Base-by-base conservation (phyloP, 2,113 vertebrate species). In the Lates calcarifer region DNA sequence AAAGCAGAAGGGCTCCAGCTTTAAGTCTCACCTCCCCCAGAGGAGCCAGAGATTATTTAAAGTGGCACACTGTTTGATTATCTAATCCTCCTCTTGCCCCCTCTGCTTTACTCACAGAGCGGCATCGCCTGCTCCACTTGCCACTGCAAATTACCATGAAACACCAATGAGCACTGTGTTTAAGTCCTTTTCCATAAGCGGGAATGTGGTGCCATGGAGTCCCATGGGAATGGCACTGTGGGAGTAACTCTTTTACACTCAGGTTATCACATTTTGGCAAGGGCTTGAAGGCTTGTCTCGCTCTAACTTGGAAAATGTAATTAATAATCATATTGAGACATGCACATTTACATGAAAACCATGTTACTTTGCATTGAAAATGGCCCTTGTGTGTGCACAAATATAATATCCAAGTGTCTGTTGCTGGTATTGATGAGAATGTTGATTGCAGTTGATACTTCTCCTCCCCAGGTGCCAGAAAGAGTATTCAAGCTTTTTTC, bases 11-110 rank as follows among this genome's bases (percentile, higher is more conserved):
- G 88, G 90, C 85, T 91, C 83, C 85, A 63, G 94, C 92, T 93
- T 89, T 88, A 94, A 94, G 89, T 94, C 91, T 90, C 91, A 94
- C 65, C 62, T 85, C 90, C 91, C 94, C 93, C 93, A 89, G 93
- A 94, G 84, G 80, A 87, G 88, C 83, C 91, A 89, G 90, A 94
- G 92, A 93, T 93, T 92, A 93, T 94, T 94, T 93, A 94, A 94
- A 93, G 93, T 93, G 92, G 92, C 92, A 91, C 88, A 90, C 90
- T 94, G 94, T 94, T 94, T 94, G 92, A 94, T 94, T 93, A 94
- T 93, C 93, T 93, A 94, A 94, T 93, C 93, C 92, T 91, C 85
- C 90, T 89, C 90, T 87, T 89, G 89, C 89, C 91, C 92, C 91
- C 87, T 93, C 86, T 85, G 89, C 91, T 94, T 92, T 92, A 88